These are phyloP conservation scores for Chrysomela aeneicollis DNA, from an alignment of 2,888 invertebrate species.

Conservation along the genomic window DNA sequence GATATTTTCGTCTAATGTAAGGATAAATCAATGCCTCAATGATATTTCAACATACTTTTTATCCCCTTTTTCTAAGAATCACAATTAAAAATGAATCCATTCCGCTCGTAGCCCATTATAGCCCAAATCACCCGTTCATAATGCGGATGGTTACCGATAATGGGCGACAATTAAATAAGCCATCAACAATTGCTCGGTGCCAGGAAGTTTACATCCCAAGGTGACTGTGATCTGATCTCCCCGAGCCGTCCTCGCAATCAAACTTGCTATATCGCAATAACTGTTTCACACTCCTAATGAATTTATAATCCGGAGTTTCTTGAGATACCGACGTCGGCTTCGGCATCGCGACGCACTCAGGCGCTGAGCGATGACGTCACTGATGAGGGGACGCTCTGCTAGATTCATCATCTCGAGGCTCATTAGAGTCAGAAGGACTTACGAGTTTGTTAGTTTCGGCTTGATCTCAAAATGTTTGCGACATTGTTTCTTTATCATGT, in stretches of 20 bases:
- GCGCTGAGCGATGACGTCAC: conserved; percentile 55
- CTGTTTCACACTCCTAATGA: conserved; percentile 56
- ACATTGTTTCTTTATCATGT: too few relatives aligned
- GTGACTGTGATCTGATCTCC: conserved; percentile 57
- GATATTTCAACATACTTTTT: too few relatives aligned
- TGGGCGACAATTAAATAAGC: conserved; percentile 50
- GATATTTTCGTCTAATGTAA: too few relatives aligned
- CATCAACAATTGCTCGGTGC: conserved; percentile 47
- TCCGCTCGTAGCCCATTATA: conserved; percentile 17
- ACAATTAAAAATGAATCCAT: too few relatives aligned
- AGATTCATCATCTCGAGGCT: conserved; percentile 63
- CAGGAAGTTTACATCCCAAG: conserved; percentile 56
- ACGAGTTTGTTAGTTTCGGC: conserved; percentile 43
- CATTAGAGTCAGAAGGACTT: conserved; percentile 59
- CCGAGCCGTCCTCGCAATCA: conserved; percentile 48
- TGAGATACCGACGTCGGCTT: conserved; percentile 47
- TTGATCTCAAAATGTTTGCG: conserved; percentile 11
- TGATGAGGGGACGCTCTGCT: conserved; percentile 61
- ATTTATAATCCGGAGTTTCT: conserved; percentile 53
- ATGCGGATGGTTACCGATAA: conserved; percentile 48
- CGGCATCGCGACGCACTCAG: conserved; percentile 46
- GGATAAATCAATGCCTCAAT: too few relatives aligned
- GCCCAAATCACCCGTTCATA: conserved; percentile 39
- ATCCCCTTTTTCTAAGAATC: too few relatives aligned
- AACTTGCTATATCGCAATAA: conserved; percentile 53